These are phyloP conservation scores for human DNA, from an alignment of 2,113 vertebrate genomes.

Conservation along the genomic window DNA sequence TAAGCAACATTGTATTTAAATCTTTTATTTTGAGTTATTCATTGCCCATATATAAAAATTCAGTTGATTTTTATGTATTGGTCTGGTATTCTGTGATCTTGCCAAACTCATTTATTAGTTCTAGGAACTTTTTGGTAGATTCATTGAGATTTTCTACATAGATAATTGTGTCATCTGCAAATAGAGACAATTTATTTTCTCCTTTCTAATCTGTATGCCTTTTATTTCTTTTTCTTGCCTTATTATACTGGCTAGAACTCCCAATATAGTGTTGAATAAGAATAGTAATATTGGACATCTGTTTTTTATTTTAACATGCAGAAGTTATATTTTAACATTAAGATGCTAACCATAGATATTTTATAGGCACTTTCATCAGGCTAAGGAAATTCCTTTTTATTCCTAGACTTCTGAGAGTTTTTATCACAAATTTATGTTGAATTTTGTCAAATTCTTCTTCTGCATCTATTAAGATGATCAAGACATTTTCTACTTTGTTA, in stretches of 20 bases:
- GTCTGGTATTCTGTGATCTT: background rate
- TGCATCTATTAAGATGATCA: background rate
- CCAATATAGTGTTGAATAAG: background rate
- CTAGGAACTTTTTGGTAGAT: background rate
- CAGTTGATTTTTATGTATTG: background rate
- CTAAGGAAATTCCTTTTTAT: background rate
- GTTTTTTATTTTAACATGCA: background rate
- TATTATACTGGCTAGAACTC: background rate
- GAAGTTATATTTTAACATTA: background rate
- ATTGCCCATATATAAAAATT: background rate
- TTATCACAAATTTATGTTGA: background rate
- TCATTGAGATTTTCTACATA: background rate
- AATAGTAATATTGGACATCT: background rate
- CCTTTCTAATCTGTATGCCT: background rate
- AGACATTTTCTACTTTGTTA: background rate
- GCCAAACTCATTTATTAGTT: background rate
- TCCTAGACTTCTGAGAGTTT: background rate
- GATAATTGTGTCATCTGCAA: background rate
- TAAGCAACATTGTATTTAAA: background rate
- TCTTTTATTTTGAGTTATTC: background rate
- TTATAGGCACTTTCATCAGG: background rate
- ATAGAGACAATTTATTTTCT: background rate
- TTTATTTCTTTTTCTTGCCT: background rate
- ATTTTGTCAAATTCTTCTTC: background rate
- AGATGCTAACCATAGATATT: background rate